These are phyloP conservation scores for Spea bombifrons DNA, from an alignment of 2,113 vertebrate species.

Conservation along the genomic window DNA sequence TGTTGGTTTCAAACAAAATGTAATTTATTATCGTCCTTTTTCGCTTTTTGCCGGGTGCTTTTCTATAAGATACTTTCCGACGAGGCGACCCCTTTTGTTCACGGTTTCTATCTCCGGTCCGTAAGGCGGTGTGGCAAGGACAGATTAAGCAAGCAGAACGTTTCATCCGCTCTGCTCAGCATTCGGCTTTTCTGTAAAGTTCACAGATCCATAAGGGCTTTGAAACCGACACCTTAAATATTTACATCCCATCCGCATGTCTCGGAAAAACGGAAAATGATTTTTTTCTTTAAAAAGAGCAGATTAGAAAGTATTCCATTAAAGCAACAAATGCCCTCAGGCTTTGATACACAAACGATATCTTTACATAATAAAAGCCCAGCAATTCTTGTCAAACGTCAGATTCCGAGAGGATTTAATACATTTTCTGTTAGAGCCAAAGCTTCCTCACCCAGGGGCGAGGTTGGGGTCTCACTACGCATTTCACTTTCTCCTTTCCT, in stretches of 20 bases:
- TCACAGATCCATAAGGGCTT: constrained; percentile 4
- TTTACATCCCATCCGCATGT: background rate
- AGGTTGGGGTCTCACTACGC: too few species aligned
- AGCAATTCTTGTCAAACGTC: too few species aligned
- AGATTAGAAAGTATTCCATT: too few species aligned
- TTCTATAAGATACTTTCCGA: background rate
- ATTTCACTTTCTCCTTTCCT: too few species aligned
- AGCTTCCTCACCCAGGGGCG: too few species aligned
- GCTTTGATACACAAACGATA: too few species aligned
- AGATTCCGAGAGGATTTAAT: too few species aligned
- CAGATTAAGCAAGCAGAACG: constrained; percentile 29
- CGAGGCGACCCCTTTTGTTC: constrained; percentile 21
- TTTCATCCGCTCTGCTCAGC: background rate
- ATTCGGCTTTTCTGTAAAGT: background rate
- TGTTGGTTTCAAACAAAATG: constrained; percentile 15
- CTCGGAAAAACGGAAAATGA: background rate
- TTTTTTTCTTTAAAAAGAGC: background rate
- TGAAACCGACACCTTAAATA: background rate
- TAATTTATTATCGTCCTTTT: constrained; percentile 18
- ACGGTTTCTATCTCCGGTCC: background rate
- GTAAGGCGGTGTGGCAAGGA: constrained; percentile 17
- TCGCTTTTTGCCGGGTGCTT: background rate
- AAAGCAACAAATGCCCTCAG: too few species aligned
- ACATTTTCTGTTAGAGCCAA: too few species aligned
- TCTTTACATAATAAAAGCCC: too few species aligned